Base-by-base conservation (phyloP, 2,797 vertebrate genomes). In the Brachymystax lenok region DNA sequence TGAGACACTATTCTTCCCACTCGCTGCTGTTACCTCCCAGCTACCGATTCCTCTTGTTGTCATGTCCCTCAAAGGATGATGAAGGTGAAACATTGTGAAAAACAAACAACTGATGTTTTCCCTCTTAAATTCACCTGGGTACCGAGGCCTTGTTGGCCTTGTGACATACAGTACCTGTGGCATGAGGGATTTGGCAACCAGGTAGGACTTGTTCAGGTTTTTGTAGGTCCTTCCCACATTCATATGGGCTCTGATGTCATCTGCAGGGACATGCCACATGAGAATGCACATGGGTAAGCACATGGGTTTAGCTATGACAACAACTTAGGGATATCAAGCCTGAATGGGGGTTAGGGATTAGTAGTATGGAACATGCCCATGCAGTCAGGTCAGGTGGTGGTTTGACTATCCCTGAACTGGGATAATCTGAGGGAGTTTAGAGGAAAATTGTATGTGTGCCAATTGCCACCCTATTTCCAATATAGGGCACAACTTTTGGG, bases 181-280 rank as follows among this genome's bases (percentile, higher is more conserved):
- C 98, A 99, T 99, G 70, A 99, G 92, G 2, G 98, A 97, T 83
- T 99, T 99, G 71, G 98, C 98, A 83, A 96, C 93, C 92, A 99
- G 86, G 68, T 99, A 99, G 19, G 97, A 98, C 89, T 88, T 94
- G 91, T 99, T 98, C 82, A 99, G 88, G 87, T 99, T 99, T 94
- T 99, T 99, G 78, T 98, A 99, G 73, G 98, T 99, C 93, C 98
- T 95, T 89, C 98, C 98, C 75, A 99, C 98, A 61, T 99, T 99
- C 98, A 99, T 99, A 84, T 99, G 98, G 67, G 98, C 98, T 40
- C 98, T 97, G 40, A 99, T 99, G 87, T 99, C 98, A 94, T 99
- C 98, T 99, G 90, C 14, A 78, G 61, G 73, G 73, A 82, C 24
- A 70, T 28, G 2, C 14, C 1, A 71, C 7, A 46, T 66, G 74